Conservation (phyloP, 2,888 invertebrate species). For the Sphaerophoria rueppellii region DNA sequence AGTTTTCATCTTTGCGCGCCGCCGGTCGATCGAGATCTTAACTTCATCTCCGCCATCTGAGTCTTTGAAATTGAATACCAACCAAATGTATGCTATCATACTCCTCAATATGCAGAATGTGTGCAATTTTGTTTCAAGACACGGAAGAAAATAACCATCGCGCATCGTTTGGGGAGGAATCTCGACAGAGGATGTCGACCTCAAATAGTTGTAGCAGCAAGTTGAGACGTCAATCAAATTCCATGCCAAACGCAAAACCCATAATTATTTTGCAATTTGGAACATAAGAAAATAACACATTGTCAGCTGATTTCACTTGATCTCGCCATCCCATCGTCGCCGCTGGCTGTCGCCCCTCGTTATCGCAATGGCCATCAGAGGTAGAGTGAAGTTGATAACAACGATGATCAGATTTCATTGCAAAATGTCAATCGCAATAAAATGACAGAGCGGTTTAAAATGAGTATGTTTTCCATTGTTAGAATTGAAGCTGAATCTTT, state of each 20-base stretch:
- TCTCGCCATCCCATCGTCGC: background rate
- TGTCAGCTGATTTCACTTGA: conserved; percentile 49
- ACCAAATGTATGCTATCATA: conserved; percentile 2
- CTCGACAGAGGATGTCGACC: conserved; percentile 42
- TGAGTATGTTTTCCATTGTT: background rate
- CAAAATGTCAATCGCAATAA: conserved; percentile 40
- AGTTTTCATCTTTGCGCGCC: conserved; percentile 28
- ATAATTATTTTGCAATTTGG: conserved; percentile 54
- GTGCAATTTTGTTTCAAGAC: conserved; percentile 1
- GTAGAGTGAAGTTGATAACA: conserved; percentile 11
- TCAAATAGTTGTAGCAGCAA: conserved; percentile 31
- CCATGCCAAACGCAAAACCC: conserved; percentile 25
- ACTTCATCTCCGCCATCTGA: conserved; percentile 1
- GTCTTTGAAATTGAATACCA: conserved; percentile 7
- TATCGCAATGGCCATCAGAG: no score
- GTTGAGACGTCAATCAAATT: conserved; percentile 47
- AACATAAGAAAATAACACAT: conserved; percentile 44
- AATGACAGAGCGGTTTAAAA: conserved; percentile 6
- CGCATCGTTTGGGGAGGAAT: conserved; percentile 27
- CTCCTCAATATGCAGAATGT: conserved; percentile 3
- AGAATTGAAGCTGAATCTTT: conserved; percentile 30
- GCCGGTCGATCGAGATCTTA: conserved; percentile 44
- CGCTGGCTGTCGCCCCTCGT: no score
- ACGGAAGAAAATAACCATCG: conserved; percentile 33
- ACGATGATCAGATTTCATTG: conserved; percentile 37